Base-by-base conservation (phyloP, 2,888 invertebrate genomes). In the Neocrepidodera transversa region DNA sequence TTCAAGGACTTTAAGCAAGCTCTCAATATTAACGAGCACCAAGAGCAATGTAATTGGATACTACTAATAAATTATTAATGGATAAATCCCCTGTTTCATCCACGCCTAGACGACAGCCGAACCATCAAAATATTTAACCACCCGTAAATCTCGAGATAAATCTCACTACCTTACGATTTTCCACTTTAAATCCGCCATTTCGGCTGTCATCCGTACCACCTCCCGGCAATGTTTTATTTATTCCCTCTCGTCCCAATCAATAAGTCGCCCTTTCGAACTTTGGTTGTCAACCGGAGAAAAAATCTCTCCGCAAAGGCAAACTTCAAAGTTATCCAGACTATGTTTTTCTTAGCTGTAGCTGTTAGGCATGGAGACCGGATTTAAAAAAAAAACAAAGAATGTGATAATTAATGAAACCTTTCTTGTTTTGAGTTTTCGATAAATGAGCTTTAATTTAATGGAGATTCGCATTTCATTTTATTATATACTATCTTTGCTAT, bases 221-320 rank as follows among this genome's bases (percentile, higher is more conserved):
- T 18, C 20, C n/a, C 30, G 53, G 60, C 63, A 28, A 62, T 62
- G 61, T 61, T 62, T 64, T 62, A 64, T 64, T 64, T 64, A 64
- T 62, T 58, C 54, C 51, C 56, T 58, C 58, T 47, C 49, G 48
- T 20, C 43, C 42, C 50, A 60, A 64, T 63, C 60, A 52, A 60
- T 60, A 63, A 59, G 59, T 55, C 48, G 56, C 58, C 48, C 56
- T 62, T 62, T 50, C 42, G 56, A 54, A 62, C 49, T 40, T 52
- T 23, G 7, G 11, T 28, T 45, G 18, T 23, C 45, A 45, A 53
- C 43, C 57, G 32, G 36, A 45, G 28, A 36, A 32, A 23, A 52
- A 42, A 43, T 30, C 47, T 30, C 28, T 28, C 47, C 28, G 26
- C 35, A 32, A 48, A 48, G 35, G 3, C 30, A n/a, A 26, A 23